These are phyloP conservation scores for Sinhomidia bicolor DNA, from an alignment of 2,888 invertebrate genomes.

Conservation along the genomic window DNA sequence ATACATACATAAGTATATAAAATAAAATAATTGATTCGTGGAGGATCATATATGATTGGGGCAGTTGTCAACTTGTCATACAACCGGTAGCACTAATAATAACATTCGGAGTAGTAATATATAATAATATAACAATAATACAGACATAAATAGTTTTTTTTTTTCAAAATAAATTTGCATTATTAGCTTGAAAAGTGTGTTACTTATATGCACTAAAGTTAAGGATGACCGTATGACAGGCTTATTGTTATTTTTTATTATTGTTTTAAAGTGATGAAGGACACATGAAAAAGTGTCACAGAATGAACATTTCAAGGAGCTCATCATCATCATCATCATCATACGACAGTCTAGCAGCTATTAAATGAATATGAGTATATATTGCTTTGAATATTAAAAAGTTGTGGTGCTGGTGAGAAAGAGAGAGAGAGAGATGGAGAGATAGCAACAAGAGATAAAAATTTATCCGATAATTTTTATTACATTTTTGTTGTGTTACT, in stretches of 20 bases:
- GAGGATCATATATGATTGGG: not conserved
- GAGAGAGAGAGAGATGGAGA: not conserved
- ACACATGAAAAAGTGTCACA: conserved; percentile 39
- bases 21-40: conserved; percentile 14
- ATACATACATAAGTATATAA: not conserved
- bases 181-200: not conserved
- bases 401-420: not conserved
- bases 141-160: not conserved
- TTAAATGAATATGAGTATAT: too few species aligned
- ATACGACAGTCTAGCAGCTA: too few species aligned
- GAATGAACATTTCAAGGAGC: conserved; percentile 28
- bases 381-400: too few species aligned
- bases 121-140: too few species aligned
- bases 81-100: conserved; percentile 39
- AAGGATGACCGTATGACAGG: not conserved
- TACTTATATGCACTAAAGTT: too few species aligned
- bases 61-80: conserved; percentile 31
- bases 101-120: conserved; percentile 3
- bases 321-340: too few species aligned
- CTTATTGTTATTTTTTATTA: not conserved
- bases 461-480: conserved; percentile 53
- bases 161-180: not conserved
- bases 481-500: too few species aligned
- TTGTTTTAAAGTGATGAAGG: conserved; percentile 46
- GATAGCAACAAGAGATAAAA: conserved; percentile 19